Evolutionary conservation across 2,888 invertebrate genomes (phyloP).

Genomic region (Isotomurus palustris): DNA sequence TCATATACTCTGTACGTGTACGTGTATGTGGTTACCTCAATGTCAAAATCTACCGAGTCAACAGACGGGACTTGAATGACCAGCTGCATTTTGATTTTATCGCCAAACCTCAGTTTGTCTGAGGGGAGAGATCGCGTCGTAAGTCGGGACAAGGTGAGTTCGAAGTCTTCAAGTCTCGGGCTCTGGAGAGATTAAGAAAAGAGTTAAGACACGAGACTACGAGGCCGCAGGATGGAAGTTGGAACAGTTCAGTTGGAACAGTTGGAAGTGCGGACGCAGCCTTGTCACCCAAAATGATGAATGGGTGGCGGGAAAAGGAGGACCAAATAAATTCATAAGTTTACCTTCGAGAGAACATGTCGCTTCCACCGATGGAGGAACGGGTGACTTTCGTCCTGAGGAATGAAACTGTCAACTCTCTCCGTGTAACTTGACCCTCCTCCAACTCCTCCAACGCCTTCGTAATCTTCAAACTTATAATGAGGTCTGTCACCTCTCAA

Average conservation of each 20-base stretch:
- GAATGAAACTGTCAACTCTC: neutral
- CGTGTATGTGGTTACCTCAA: slow-evolving; percentile 23
- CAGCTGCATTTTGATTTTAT: slow-evolving; percentile 25
- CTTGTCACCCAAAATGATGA: too few relatives aligned
- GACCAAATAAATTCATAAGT: too few relatives aligned
- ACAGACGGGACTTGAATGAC: slow-evolving; percentile 12
- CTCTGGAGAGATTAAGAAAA: too few relatives aligned
- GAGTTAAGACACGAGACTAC: too few relatives aligned
- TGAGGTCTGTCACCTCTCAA: slow-evolving; percentile 29
- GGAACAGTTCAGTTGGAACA: too few relatives aligned
- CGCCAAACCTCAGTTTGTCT: slow-evolving; percentile 6
- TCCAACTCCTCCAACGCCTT: too few relatives aligned
- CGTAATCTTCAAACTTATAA: slow-evolving; percentile 23
- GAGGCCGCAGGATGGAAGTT: too few relatives aligned
- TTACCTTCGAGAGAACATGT: neutral
- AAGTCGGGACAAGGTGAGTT: neutral
- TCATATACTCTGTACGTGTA: too few relatives aligned
- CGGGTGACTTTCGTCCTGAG: neutral
- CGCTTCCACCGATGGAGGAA: slow-evolving; percentile 13
- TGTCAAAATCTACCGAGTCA: slow-evolving; percentile 18
- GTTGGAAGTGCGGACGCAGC: too few relatives aligned
- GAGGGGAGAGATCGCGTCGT: neutral
- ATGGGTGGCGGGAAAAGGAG: too few relatives aligned
- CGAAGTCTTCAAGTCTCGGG: too few relatives aligned
- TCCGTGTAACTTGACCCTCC: neutral